A percentile compares a stretch with the other conserved stretches of the same genome.
phyloP scores from a whole-genome alignment of 2,113 vertebrate species.

The Cynoglossus semilaevis region DNA sequence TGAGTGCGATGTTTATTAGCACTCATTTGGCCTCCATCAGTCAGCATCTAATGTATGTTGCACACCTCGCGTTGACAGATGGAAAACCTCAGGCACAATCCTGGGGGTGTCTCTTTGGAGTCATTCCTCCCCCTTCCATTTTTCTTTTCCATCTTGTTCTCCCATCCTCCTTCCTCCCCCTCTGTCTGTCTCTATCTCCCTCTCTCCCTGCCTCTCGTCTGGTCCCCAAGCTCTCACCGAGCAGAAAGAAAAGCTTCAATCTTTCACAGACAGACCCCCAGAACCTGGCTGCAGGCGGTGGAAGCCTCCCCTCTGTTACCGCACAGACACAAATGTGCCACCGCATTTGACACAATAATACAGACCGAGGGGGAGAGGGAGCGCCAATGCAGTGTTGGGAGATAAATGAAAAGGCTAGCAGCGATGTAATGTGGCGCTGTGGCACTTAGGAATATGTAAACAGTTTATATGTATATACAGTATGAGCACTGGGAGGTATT shows the following conservation, averaged over 20 bases:
- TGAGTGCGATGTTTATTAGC: slow-evolving; percentile 41
- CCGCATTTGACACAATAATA: slow-evolving; percentile 61
- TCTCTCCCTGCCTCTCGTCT: not conserved
- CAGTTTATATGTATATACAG: slow-evolving; percentile 54
- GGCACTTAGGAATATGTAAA: slow-evolving; percentile 56
- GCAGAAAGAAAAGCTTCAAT: slow-evolving; percentile 60
- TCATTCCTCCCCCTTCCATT: slow-evolving; percentile 15
- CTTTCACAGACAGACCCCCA: slow-evolving; percentile 48
- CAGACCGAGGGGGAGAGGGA: slow-evolving; percentile 38
- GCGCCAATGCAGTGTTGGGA: slow-evolving; percentile 61
- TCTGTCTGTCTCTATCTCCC: not conserved
- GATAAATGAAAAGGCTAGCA: slow-evolving; percentile 60
- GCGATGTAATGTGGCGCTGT: slow-evolving; percentile 48
- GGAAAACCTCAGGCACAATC: slow-evolving; percentile 65
- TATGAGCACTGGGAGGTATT: slow-evolving; percentile 45
- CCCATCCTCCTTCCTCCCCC: not conserved
- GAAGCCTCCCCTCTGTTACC: slow-evolving; percentile 53
- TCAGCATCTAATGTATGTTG: slow-evolving; percentile 47
- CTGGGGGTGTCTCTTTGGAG: slow-evolving; percentile 63
- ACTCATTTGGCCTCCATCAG: slow-evolving; percentile 31
- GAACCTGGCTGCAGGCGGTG: slow-evolving; percentile 62
- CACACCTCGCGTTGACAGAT: slow-evolving; percentile 62
- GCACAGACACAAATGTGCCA: slow-evolving; percentile 50
- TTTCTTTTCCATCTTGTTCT: slow-evolving; percentile 2
- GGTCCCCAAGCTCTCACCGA: slow-evolving; percentile 32